Conservation (phyloP, 35 echinoderm and acorn worm species). For the Lytechinus variegatus region DNA sequence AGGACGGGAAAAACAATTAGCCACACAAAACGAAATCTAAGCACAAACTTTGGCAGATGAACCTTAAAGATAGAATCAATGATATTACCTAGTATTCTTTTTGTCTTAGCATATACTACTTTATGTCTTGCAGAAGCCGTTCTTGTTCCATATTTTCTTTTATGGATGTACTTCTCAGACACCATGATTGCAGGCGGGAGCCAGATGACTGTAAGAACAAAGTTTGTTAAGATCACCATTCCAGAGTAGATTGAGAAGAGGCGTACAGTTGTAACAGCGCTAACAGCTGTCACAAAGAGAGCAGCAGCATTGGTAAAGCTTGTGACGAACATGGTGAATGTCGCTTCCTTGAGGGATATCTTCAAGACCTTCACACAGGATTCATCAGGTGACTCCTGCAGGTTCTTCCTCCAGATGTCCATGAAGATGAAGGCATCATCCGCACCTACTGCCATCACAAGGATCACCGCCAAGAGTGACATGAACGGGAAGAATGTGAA, state of each 20-base stretch:
- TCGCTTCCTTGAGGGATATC: conserved; percentile 59
- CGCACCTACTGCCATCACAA: conserved; percentile 87
- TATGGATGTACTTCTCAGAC: conserved; percentile 52
- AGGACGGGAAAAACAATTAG: conserved; percentile 58
- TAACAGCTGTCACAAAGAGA: conserved; percentile 58
- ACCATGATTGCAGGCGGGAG: conserved; percentile 67
- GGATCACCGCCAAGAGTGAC: conserved; percentile 60
- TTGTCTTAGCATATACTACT: background rate
- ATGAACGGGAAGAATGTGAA: conserved; percentile 86
- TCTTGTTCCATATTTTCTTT: background rate
- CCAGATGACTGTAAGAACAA: conserved; percentile 71
- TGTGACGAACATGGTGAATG: conserved; percentile 73
- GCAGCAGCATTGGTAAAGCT: conserved; percentile 81
- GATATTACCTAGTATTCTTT: background rate
- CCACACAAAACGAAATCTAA: conserved; percentile 76
- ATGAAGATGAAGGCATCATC: conserved; percentile 90
- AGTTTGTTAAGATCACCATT: conserved; percentile 65
- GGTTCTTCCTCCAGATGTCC: conserved; percentile 70
- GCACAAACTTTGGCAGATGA: conserved; percentile 65
- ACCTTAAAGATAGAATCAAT: conserved; percentile 53
- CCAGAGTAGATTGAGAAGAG: conserved; percentile 71
- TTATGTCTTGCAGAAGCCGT: background rate
- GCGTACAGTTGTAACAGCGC: conserved; percentile 63
- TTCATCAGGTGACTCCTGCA: too few species aligned
- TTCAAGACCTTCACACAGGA: background rate